phyloP scores from a whole-genome alignment of 2,113 vertebrate species.

The Seriola rivoliana region DNA sequence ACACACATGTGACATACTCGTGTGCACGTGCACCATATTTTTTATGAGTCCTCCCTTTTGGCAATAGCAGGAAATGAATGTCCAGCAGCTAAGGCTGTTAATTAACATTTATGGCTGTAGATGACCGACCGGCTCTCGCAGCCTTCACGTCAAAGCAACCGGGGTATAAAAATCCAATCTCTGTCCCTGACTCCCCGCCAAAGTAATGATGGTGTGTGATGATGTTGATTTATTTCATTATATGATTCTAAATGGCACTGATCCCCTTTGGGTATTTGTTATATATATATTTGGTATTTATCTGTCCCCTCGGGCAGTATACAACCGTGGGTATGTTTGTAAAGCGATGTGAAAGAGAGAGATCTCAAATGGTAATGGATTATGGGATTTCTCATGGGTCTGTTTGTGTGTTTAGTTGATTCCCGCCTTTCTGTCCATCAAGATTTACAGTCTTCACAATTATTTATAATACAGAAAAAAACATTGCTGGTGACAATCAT shows the following conservation, averaged over 20 bases:
- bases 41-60: slow-evolving; percentile 64
- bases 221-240: slow-evolving; percentile 68
- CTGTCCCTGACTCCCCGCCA: slow-evolving; percentile 51
- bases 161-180: slow-evolving; percentile 75
- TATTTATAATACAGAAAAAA: background rate
- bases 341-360: background rate
- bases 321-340: slow-evolving; percentile 18
- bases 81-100: slow-evolving; percentile 71
- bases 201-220: slow-evolving; percentile 62
- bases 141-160: slow-evolving; percentile 58
- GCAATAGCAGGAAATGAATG: slow-evolving; percentile 77
- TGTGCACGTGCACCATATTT: slow-evolving; percentile 22
- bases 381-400: background rate
- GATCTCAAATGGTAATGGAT: background rate
- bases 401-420: background rate
- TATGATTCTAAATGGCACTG: slow-evolving; percentile 40
- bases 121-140: slow-evolving; percentile 70
- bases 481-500: background rate
- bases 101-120: slow-evolving; percentile 77
- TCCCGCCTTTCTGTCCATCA: background rate
- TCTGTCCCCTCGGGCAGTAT: slow-evolving; percentile 18
- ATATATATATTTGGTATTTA: background rate
- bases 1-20: slow-evolving; percentile 12
- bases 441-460: background rate
- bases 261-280: slow-evolving; percentile 25